Evolutionary conservation across 2,888 invertebrate species (phyloP), one percentile per base, ranked within the genome.

Genomic region (Formica aserva): DNA sequence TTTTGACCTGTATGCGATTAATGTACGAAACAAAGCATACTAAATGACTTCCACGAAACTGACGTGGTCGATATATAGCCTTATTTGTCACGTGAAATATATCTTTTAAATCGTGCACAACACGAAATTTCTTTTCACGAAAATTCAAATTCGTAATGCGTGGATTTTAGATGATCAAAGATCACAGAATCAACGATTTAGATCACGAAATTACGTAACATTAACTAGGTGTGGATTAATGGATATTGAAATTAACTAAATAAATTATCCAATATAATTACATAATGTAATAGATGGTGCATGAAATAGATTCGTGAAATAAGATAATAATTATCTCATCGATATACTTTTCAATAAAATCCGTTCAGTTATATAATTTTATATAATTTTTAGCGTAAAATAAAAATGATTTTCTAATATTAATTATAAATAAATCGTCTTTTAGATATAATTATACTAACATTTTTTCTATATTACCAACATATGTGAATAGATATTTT

Each of bases 1-100:
- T 85, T 88, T 86, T 88, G 91, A 90, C 91, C 91, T 90, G 90
- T 90, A 90, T 91, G 91, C 87, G 89, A 92, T 92, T 92, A 92
- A 90, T 87, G 85, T 86, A 88, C 86, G 87, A 91, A 91, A 92
- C 89, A 89, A 92, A 90, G 89, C 87, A 86, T 85, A 85, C 85
- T 88, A 84, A 89, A 87, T 74, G 80, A 90, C 83, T 91, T 90
- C 84, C 85, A 78, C 72, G 81, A 83, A 82, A 75, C 82, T 77
- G 75, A 48, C 57, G 85, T 83, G 90, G 89, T 92, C 91, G 90
- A 90, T 82, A 91, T 57, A 88, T 91, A 84, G 11, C 62, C 83
- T 89, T 82, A 83, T 89, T 84, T 75, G 52, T 57, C 62, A 29
- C 3, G 35, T 74, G 63, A 71, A 81, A 82, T n/a, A 13, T 18